A percentile compares a stretch with the other conserved stretches of the same genome.
phyloP scores from a whole-genome alignment of 1,140 invertebrate genomes.

The Pseudachorutes palmiensis region DNA sequence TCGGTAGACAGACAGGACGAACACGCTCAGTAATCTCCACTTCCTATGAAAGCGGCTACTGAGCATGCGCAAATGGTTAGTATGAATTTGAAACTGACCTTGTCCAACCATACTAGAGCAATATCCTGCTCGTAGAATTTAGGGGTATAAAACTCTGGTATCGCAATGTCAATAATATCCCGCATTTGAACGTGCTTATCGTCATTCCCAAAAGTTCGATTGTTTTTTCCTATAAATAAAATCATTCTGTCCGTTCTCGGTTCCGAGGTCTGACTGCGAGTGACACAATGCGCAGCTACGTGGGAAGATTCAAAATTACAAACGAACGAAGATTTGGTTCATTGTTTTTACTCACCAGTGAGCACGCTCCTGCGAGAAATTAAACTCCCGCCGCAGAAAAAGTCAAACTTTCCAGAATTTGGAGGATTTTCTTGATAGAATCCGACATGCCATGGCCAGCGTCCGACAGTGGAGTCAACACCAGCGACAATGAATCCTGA shows the following conservation, averaged over 20 bases:
- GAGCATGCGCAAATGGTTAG: not conserved
- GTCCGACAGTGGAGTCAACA: not conserved
- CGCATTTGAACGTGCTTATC: constrained; percentile 2
- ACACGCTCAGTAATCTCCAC: constrained; percentile 6
- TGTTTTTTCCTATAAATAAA: constrained; percentile 6
- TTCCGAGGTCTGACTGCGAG: not conserved
- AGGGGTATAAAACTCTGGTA: constrained; percentile 1
- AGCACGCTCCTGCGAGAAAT: not conserved
- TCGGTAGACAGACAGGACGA: constrained; percentile 12
- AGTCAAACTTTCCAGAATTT: constrained; percentile 8
- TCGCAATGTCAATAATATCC: not conserved
- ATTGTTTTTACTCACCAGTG: not conserved
- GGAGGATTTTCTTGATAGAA: constrained; percentile 12
- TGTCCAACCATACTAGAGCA: constrained; percentile 11
- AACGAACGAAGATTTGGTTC: not conserved
- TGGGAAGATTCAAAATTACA: not conserved
- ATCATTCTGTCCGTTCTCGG: not conserved
- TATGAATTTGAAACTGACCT: not conserved
- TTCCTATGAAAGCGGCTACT: not conserved
- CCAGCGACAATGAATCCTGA: constrained; percentile 5
- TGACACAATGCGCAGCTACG: constrained; percentile 15
- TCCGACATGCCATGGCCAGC: constrained; percentile 10
- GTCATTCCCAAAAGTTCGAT: constrained; percentile 4
- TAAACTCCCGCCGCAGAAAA: constrained; percentile 11
- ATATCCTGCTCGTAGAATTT: constrained; percentile 1